A percentile compares a stretch with the other conserved stretches of the same genome.
phyloP scores from a whole-genome alignment of 2,888 invertebrate genomes.

The Eristalis arbustorum region DNA sequence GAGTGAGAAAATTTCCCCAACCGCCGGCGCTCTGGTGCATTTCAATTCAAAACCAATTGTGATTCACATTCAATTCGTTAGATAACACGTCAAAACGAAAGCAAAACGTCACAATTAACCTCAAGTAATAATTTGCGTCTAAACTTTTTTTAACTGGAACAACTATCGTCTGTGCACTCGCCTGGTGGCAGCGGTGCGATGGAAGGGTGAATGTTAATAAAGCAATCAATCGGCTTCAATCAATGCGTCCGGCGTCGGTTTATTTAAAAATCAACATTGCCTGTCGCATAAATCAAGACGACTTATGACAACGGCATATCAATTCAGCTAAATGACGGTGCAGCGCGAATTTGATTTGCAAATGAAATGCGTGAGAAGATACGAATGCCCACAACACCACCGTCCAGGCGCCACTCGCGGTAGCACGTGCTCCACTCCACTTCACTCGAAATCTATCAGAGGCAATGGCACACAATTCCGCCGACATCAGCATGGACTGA shows the following conservation, averaged over 20 bases:
- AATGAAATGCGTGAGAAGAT: constrained; percentile 2
- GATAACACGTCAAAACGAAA: neutral
- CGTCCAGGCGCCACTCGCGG: neutral
- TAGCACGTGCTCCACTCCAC: neutral
- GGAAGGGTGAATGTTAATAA: constrained; percentile 33
- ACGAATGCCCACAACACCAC: neutral
- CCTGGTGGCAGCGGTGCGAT: neutral
- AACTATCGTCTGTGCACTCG: neutral
- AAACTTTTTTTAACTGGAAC: constrained; percentile 4
- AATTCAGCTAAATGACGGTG: constrained; percentile 12
- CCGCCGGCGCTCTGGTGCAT: neutral
- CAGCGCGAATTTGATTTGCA: neutral
- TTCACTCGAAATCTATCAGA: neutral
- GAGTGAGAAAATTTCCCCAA: neutral
- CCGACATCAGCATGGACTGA: neutral
- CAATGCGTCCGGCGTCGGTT: constrained; percentile 14
- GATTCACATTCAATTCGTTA: neutral
- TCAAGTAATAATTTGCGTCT: constrained; percentile 15
- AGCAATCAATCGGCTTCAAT: constrained; percentile 52
- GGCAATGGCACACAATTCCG: neutral
- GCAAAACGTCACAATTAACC: neutral
- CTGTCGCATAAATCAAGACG: constrained; percentile 49
- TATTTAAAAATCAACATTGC: constrained; percentile 20
- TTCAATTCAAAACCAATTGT: neutral
- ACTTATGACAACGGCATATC: constrained; percentile 40